Percentiles rank a stretch among this genome's conserved stretches.
Conservation (phyloP, 2,888 invertebrate genomes). For the Clivina fossor region DNA sequence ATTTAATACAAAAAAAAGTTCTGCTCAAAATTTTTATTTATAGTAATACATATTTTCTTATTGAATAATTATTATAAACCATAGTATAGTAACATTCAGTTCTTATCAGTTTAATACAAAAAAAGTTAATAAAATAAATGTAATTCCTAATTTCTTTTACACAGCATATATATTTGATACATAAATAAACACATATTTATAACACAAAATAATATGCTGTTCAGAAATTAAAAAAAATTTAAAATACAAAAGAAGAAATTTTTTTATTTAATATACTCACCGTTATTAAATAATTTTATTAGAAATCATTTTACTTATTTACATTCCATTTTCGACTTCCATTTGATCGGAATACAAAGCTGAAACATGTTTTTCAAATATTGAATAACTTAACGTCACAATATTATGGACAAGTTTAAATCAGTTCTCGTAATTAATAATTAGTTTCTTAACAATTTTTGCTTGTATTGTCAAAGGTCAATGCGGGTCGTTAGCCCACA, state of each 20-base stretch:
- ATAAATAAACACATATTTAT: not conserved
- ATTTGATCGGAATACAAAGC: slow-evolving; percentile 7
- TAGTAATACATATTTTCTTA: slow-evolving; percentile 24
- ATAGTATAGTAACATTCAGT: slow-evolving; percentile 34
- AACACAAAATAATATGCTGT: not conserved
- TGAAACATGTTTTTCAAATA: not conserved
- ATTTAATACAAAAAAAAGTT: slow-evolving; percentile 33
- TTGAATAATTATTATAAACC: slow-evolving; percentile 13
- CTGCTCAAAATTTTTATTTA: slow-evolving; percentile 2
- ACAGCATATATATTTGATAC: slow-evolving; percentile 4
- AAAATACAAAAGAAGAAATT: not conserved
- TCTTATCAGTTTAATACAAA: slow-evolving; percentile 44
- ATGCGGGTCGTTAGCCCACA: no score
- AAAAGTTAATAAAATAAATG: slow-evolving; percentile 37
- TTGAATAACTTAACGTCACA: not conserved
- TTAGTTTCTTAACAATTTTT: not conserved
- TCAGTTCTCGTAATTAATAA: not conserved
- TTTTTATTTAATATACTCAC: slow-evolving; percentile 5
- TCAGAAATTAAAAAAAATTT: not conserved
- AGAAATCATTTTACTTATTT: not conserved
- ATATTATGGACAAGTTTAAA: not conserved
- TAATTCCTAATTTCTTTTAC: slow-evolving; percentile 15
- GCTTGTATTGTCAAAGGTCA: no score
- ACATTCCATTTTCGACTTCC: slow-evolving; percentile 12
- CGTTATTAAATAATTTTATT: not conserved